Evolutionary conservation across 2,113 vertebrate species (phyloP).

Genomic region (Zosterops lateralis): DNA sequence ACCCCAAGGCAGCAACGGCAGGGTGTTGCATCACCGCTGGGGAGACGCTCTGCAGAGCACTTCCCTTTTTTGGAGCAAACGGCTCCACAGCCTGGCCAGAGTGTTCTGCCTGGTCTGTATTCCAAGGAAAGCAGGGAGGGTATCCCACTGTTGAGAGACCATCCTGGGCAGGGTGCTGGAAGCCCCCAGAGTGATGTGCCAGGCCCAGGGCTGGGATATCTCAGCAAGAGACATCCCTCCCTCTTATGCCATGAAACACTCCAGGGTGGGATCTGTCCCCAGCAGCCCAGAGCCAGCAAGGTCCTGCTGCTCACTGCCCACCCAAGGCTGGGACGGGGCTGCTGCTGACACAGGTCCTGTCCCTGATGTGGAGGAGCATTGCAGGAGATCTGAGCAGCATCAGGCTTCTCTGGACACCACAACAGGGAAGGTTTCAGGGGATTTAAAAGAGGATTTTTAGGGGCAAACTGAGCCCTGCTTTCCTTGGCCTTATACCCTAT

Average conservation of each 20-base stretch:
- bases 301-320: not conserved
- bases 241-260: not conserved
- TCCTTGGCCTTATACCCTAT: not conserved
- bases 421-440: not conserved
- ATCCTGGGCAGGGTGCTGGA: not conserved
- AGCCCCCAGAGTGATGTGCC: rapidly evolving
- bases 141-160: rapidly evolving
- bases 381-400: not conserved
- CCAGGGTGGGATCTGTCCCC: not conserved
- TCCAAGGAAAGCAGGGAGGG: not conserved
- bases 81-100: not conserved
- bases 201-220: not conserved
- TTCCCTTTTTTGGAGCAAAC: not conserved
- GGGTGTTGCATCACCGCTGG: not conserved
- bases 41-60: not conserved
- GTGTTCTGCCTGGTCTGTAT: not conserved
- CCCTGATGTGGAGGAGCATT: not conserved
- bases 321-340: not conserved
- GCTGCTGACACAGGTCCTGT: not conserved
- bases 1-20: not conserved
- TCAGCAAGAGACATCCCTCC: not conserved
- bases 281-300: not conserved
- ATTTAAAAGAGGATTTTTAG: not conserved
- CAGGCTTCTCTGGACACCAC: not conserved
- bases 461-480: rapidly evolving